Evolutionary conservation across 2,113 vertebrate species (phyloP).

Genomic region (Corythaixoides concolor): DNA sequence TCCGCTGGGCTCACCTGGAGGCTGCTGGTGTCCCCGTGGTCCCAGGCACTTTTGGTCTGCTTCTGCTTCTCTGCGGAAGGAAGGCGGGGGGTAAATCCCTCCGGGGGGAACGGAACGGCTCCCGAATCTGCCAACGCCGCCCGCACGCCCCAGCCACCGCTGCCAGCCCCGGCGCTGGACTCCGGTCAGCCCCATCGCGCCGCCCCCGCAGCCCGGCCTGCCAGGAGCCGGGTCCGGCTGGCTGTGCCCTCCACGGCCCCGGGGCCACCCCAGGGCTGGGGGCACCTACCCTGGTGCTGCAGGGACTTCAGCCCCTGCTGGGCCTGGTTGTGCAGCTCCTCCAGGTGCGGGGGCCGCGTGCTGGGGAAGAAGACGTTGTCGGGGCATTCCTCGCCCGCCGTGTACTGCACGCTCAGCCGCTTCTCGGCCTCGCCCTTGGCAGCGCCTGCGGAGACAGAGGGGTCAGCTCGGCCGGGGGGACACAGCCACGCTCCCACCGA

Average conservation of each 20-base stretch:
- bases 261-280: not conserved
- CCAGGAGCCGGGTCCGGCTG: not conserved
- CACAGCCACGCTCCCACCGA: not conserved
- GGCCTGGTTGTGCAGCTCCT: slow-evolving; percentile 91
- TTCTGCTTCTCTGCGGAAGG: slow-evolving; percentile 81
- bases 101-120: fast-evolving
- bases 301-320: slow-evolving; percentile 88
- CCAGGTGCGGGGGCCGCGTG: slow-evolving; percentile 83
- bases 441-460: slow-evolving; percentile 54
- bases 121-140: not conserved
- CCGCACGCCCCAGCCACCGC: not conserved
- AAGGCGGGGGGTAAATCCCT: not conserved
- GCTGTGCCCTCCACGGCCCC: not conserved
- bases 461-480: not conserved
- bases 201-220: not conserved
- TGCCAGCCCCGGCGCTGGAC: not conserved
- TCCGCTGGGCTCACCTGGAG: slow-evolving; percentile 73
- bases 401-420: slow-evolving; percentile 73
- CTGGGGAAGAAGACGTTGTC: slow-evolving; percentile 93
- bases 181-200: not conserved
- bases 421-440: slow-evolving; percentile 74
- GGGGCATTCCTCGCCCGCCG: slow-evolving; percentile 69
- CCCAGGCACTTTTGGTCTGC: slow-evolving; percentile 77
- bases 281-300: slow-evolving; percentile 86
- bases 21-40: slow-evolving; percentile 86